Percentiles rank a stretch among this genome's conserved stretches.
Evolutionary conservation across 2,888 invertebrate genomes (phyloP).

Genomic region (Sipha maydis): DNA sequence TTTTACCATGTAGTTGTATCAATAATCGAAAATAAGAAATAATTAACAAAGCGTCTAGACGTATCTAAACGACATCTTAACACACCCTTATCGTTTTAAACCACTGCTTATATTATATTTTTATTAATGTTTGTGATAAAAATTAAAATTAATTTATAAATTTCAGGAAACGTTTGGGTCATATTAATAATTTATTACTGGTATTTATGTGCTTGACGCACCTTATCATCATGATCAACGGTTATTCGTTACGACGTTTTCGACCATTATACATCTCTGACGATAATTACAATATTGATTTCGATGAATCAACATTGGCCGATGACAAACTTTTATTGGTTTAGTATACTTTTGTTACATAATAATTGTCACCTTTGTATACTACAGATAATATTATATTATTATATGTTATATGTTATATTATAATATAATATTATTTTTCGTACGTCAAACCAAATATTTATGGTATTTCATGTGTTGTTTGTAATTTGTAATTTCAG

Average conservation of each 20-base stretch:
- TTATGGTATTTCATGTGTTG: background rate
- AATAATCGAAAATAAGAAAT: no score
- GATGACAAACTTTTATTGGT: background rate
- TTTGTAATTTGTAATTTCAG: background rate
- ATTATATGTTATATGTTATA: no score
- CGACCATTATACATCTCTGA: background rate
- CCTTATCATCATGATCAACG: conserved; percentile 8
- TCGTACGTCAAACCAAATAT: background rate
- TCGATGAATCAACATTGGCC: background rate
- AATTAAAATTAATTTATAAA: background rate
- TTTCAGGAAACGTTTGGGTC: conserved; percentile 28
- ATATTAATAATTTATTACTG: background rate
- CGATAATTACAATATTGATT: background rate
- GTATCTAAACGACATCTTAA: no score
- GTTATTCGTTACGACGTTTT: background rate
- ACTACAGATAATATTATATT: no score
- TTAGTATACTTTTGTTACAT: background rate
- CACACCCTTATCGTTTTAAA: no score
- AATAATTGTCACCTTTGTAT: no score
- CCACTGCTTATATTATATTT: no score
- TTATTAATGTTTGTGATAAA: background rate
- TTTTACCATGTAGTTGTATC: no score
- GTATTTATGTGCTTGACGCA: background rate
- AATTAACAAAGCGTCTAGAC: no score
- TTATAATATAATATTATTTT: no score